These are phyloP conservation scores for Vanessa tameamea DNA, from an alignment of 1,140 invertebrate species.

Conservation along the genomic window DNA sequence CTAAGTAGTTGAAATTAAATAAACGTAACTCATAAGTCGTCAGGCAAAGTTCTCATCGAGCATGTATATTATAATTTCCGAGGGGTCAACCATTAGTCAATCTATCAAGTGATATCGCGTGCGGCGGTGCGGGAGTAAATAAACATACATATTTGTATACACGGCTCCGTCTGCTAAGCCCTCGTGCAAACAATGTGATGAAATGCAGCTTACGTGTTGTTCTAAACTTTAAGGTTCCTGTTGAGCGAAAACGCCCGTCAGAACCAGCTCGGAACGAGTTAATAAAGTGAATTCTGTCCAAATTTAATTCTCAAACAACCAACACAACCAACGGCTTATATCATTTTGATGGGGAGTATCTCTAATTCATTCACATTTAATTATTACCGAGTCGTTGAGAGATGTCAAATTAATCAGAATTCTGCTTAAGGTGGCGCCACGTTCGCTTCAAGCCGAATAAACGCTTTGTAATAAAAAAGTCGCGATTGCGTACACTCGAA, in stretches of 20 bases:
- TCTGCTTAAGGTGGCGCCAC: too few species aligned
- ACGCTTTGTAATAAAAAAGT: too few species aligned
- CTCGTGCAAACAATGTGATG: conserved; percentile 6
- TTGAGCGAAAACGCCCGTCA: conserved; percentile 2
- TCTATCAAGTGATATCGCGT: conserved; percentile 32
- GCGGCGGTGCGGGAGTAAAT: not conserved
- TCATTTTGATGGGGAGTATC: not conserved
- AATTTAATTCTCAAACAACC: conserved; percentile 3
- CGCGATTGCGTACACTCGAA: too few species aligned
- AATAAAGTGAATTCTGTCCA: not conserved
- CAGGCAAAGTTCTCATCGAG: conserved; percentile 43
- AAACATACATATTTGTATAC: conserved; percentile 2
- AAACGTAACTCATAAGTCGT: conserved; percentile 21
- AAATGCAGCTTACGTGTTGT: conserved; percentile 8
- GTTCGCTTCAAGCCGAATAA: too few species aligned
- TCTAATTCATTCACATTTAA: too few species aligned
- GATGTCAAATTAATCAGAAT: too few species aligned
- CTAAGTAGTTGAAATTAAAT: conserved; percentile 5
- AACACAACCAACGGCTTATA: not conserved
- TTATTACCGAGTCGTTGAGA: too few species aligned
- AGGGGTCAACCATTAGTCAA: conserved; percentile 52
- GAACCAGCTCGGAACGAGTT: conserved; percentile 4
- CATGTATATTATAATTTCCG: conserved; percentile 51
- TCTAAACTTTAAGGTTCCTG: conserved; percentile 3
- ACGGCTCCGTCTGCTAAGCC: not conserved